Base-by-base conservation (phyloP, 2,888 invertebrate species). In the Harpalus rufipes region DNA sequence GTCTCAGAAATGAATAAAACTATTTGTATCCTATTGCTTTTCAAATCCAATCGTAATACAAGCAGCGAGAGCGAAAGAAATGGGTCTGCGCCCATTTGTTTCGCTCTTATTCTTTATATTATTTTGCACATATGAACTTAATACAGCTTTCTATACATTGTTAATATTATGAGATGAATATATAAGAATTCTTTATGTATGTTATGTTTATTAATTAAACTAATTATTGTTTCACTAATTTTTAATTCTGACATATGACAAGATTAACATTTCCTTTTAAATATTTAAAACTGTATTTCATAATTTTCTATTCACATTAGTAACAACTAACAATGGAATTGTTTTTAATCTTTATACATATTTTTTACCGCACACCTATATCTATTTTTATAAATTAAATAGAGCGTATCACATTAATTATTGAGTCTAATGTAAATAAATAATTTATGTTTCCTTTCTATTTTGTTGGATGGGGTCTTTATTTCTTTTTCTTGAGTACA, bases 361-460 rank as follows among this genome's bases (percentile, higher is more conserved):
- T 68, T 68, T 68, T 68, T 39, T 39, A 68, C 41, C 68, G n/a
- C 14, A n/a, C 39, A 32, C 39, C 68, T 68, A 68, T 25, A 68
- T 68, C 32, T 68, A 32, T 68, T 32, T 32, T 39, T 68, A 39
- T 7, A 7, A 68, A 68, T 68, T 68, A 39, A 68, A 68, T 68
- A 68, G 68, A 39, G 68, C 68, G 68, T 39, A 32, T 68, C 68
- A 39, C 39, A 63, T 68, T 68, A 68, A 68, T 68, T 39, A 68
- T 68, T n/a, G 25, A 68, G n/a, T 7, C 14, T n/a, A n/a, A 68
- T 65, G 65, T 65, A 65, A 65, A 65, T 65, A 68, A 39, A 68
- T n/a, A 63, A 18, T 63, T 68, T 39, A 68, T 68, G 39, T 32
- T 65, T 65, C 32, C 25, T 65, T 39, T 68, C n/a, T 59, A 7